Percentiles rank a stretch among this genome's conserved stretches.
Conservation (phyloP, 2,113 vertebrate species). For the Meriones unguiculatus region DNA sequence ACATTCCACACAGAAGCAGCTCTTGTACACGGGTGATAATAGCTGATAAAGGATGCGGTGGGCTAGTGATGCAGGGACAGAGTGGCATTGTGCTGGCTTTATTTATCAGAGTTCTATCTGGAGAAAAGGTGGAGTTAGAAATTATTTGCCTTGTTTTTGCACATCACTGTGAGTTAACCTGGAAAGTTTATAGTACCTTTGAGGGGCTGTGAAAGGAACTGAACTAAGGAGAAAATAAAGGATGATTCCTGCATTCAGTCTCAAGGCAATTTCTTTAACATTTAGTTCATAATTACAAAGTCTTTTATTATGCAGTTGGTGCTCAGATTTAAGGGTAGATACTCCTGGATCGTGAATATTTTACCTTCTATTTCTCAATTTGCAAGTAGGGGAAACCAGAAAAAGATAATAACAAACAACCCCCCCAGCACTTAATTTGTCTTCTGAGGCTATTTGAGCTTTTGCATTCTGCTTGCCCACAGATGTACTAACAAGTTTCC, state of each 20-base stretch:
- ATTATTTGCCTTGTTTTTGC: constrained; percentile 34
- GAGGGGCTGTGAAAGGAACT: constrained; percentile 9
- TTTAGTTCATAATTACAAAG: constrained; percentile 68
- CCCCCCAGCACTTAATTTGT: constrained; percentile 46
- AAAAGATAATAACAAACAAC: constrained; percentile 50
- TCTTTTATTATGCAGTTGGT: constrained; percentile 61
- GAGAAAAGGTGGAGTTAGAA: constrained; percentile 6
- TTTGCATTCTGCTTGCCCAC: neutral
- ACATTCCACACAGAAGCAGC: neutral
- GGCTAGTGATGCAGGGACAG: neutral
- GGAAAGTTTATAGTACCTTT: neutral
- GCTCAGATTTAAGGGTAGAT: constrained; percentile 47
- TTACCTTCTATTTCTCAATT: constrained; percentile 56
- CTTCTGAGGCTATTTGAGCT: constrained; percentile 42
- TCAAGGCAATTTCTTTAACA: constrained; percentile 48
- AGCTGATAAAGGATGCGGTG: neutral
- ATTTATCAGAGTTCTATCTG: neutral
- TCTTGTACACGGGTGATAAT: neutral
- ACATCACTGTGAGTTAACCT: neutral
- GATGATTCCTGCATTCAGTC: constrained; percentile 36
- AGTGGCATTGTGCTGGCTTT: neutral
- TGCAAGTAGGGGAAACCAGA: constrained; percentile 16
- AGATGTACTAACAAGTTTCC: neutral
- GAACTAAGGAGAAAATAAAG: constrained; percentile 58
- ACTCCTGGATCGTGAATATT: constrained; percentile 12